Conservation (phyloP, 2,797 vertebrate genomes). For the Taeniopygia guttata region DNA sequence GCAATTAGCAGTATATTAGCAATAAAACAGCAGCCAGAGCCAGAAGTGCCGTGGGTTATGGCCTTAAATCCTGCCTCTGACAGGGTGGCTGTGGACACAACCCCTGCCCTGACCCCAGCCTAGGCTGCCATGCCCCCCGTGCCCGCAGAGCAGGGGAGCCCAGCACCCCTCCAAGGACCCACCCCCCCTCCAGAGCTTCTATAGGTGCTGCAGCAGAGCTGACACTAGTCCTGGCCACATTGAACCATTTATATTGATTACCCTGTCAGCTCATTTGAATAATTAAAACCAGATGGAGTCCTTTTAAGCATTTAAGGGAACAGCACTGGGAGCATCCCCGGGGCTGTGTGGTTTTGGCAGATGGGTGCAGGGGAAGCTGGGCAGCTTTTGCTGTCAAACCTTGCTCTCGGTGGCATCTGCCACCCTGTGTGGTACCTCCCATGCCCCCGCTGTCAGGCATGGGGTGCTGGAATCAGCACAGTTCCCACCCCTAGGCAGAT, state of each 20-base stretch:
- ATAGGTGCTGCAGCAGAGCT: neutral
- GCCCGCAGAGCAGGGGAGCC: accelerated
- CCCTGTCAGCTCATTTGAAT: slow-evolving; percentile 63
- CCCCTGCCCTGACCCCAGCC: neutral
- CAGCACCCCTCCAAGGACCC: neutral
- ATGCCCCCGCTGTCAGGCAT: accelerated
- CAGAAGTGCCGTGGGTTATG: neutral
- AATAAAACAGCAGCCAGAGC: slow-evolving; percentile 35
- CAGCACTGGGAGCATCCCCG: neutral
- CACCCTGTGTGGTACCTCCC: neutral
- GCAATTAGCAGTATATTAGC: slow-evolving; percentile 58
- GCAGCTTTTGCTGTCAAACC: neutral
- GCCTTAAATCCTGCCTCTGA: neutral
- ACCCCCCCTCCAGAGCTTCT: neutral
- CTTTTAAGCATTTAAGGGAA: slow-evolving; percentile 44
- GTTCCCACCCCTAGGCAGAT: neutral
- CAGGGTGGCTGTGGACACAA: accelerated
- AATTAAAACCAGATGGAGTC: slow-evolving; percentile 65
- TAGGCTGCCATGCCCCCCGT: accelerated
- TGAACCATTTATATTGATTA: slow-evolving; percentile 60
- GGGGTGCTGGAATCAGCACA: neutral
- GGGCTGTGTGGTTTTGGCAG: neutral
- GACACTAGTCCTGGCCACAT: neutral
- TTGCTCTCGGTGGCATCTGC: neutral
- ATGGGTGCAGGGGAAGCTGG: neutral